Evolutionary conservation across 2,797 vertebrate genomes (phyloP).

Genomic region (Cirrhinus molitorella): DNA sequence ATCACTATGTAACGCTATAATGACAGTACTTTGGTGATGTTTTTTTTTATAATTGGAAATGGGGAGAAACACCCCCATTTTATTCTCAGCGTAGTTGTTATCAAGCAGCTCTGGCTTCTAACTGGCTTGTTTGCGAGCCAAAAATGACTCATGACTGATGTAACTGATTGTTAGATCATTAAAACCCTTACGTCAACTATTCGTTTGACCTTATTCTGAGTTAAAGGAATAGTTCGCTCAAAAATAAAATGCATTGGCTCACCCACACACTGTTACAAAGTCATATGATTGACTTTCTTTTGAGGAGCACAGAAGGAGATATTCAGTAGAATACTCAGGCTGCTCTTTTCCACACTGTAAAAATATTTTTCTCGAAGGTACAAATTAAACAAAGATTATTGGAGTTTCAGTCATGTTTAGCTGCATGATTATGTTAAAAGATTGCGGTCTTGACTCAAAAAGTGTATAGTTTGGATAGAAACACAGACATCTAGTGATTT

Average conservation of each 20-base stretch:
- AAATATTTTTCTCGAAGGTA: neutral
- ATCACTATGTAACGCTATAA: constrained; percentile 7
- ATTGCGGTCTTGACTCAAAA: neutral
- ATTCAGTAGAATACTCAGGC: neutral
- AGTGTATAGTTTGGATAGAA: neutral
- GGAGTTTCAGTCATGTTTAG: neutral
- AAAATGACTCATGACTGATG: neutral
- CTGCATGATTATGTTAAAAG: neutral
- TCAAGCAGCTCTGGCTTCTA: neutral
- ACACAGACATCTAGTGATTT: neutral
- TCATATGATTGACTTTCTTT: neutral
- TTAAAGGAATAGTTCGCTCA: neutral
- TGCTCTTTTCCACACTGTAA: neutral
- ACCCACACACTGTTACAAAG: neutral
- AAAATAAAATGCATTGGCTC: neutral
- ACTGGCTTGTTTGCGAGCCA: neutral
- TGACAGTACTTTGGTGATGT: neutral
- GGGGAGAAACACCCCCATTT: neutral
- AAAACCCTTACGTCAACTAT: neutral
- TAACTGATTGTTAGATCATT: constrained; percentile 6
- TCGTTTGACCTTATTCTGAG: neutral
- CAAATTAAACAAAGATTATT: neutral
- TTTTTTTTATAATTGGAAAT: constrained; percentile 22
- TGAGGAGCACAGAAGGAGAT: neutral
- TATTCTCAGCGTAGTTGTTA: neutral